Evolutionary conservation across 2,797 vertebrate species (phyloP), one percentile per base, ranked within the genome.

Genomic region (Brotula barbata): DNA sequence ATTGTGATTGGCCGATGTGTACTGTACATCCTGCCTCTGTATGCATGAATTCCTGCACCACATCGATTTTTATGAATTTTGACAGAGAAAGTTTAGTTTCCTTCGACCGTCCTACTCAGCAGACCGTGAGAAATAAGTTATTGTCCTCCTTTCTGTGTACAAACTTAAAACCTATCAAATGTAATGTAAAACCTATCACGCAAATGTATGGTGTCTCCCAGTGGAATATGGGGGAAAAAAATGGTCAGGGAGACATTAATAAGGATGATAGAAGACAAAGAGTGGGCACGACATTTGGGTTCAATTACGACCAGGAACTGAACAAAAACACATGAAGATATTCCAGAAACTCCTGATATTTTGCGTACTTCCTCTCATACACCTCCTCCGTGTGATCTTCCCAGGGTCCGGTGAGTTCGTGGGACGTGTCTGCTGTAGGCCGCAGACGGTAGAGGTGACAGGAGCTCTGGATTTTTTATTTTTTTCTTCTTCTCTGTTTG

Each of bases 51-150:
- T 17, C 40, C 42, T 44, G 19, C 20, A 13, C 19, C 46, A 48
- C 46, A 33, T 15, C 6, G 31, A 15, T 78, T 74, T 73, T 81
- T 85, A 83, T 85, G 71, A 82, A 87, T 87, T 81, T 65, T 76
- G 64, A 79, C 73, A 71, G 71, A 68, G 74, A 83, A 74, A 65
- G 77, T 69, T n/a, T n/a, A 64, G 77, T 83, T 87, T 85, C 54
- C 51, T 85, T 85, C 63, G 43, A 84, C 73, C 78, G 61, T 56
- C 66, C 61, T 82, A 73, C 58, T 60, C 78, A 83, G 59, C 53
- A 61, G 73, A 85, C 77, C 60, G 71, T 80, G 53, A 75, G 76
- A 81, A 79, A 53, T 58, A 44, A 59, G 45, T 71, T 39, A 66
- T 77, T 75, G 77, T 68, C 22, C 47, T 67, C 72, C 47, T 33